phyloP scores from a whole-genome alignment of 2,797 vertebrate genomes.

The Kryptopterus vitreolus region DNA sequence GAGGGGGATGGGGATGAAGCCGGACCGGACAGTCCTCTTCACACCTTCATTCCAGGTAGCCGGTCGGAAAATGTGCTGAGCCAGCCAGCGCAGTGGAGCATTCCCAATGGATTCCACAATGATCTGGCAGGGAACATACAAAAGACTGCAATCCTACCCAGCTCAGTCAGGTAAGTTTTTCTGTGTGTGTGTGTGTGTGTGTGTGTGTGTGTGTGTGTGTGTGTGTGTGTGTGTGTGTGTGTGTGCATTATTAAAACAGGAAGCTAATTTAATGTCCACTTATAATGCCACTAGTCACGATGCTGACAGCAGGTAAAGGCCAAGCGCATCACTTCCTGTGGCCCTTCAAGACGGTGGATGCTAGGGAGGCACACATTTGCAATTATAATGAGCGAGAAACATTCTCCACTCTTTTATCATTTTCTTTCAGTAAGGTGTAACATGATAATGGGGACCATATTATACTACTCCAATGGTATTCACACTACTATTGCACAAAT shows the following conservation, averaged over 20 bases:
- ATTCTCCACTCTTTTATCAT: background rate
- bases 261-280: slow-evolving; percentile 22
- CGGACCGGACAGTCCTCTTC: slow-evolving; percentile 82
- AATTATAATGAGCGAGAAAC: background rate
- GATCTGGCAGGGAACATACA: slow-evolving; percentile 71
- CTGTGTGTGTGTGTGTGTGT: background rate
- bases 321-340: background rate
- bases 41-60: slow-evolving; percentile 90
- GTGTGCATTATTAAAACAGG: slow-evolving; percentile 21
- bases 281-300: slow-evolving; percentile 9
- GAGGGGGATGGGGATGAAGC: slow-evolving; percentile 60
- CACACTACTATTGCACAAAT: background rate
- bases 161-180: slow-evolving; percentile 83
- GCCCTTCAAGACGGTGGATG: background rate
- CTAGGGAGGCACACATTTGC: background rate
- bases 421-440: background rate
- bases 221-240: background rate
- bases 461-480: background rate
- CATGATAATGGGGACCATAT: background rate
- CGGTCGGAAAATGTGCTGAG: slow-evolving; percentile 92
- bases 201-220: background rate
- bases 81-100: slow-evolving; percentile 77
- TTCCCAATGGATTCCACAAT: slow-evolving; percentile 88
- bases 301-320: background rate
- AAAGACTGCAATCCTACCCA: slow-evolving; percentile 78